phyloP scores from a whole-genome alignment of 2,797 vertebrate species.

The Falco berigora region DNA sequence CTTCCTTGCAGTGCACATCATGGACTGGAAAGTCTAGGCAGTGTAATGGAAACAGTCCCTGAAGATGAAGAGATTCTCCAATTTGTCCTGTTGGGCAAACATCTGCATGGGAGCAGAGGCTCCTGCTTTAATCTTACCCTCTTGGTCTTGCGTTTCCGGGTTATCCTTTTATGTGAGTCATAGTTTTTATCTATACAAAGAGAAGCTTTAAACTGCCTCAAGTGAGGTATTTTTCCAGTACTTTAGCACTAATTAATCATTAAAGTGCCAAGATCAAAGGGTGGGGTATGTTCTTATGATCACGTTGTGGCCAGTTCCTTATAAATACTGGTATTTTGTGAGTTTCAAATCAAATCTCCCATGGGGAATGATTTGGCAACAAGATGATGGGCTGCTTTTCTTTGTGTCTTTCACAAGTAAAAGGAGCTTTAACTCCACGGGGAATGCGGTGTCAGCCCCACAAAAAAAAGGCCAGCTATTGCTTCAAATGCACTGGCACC shows the following conservation, averaged over 20 bases:
- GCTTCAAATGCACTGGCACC: background rate
- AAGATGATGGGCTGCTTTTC: background rate
- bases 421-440: background rate
- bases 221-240: slow-evolving; percentile 47
- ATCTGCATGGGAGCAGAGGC: slow-evolving; percentile 8
- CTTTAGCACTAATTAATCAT: slow-evolving; percentile 57
- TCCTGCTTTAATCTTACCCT: background rate
- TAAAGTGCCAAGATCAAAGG: slow-evolving; percentile 42
- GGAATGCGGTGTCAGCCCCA: background rate
- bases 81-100: slow-evolving; percentile 36
- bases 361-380: background rate
- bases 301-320: background rate
- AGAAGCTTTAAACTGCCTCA: slow-evolving; percentile 33
- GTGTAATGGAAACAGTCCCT: background rate
- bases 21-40: background rate
- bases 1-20: background rate
- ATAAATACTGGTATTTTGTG: background rate
- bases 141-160: background rate
- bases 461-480: background rate
- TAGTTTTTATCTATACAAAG: slow-evolving; percentile 50
- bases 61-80: background rate
- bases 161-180: slow-evolving; percentile 47
- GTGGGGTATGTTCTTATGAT: background rate
- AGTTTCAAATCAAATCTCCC: background rate
- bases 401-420: background rate